Conservation (phyloP, 2,888 invertebrate genomes). For the Thymelicus acteon region DNA sequence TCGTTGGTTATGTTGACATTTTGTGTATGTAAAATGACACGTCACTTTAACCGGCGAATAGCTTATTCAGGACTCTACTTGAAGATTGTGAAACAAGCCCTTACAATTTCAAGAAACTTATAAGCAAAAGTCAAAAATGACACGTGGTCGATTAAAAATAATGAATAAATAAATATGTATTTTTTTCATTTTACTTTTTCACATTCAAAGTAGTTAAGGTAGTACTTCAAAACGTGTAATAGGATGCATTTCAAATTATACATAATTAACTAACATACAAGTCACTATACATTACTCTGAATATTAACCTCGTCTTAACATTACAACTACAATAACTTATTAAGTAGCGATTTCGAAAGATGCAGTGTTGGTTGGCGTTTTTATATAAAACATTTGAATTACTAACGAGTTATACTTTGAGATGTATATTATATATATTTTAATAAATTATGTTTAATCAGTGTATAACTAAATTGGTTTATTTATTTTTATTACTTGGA, state of each 20-base stretch:
- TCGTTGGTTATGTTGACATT: no score
- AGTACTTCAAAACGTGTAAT: neutral
- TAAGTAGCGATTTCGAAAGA: constrained; percentile 11
- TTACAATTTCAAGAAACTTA: no score
- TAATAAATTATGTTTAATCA: neutral
- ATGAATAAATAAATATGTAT: no score
- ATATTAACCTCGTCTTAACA: constrained; percentile 3
- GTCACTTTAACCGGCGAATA: no score
- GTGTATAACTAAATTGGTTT: no score
- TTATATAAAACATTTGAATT: constrained; percentile 12
- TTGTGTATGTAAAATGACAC: no score
- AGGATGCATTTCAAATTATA: constrained; percentile 12
- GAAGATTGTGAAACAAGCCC: no score
- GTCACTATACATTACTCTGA: constrained; percentile 8
- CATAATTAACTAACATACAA: neutral
- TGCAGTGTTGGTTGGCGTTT: constrained; percentile 14
- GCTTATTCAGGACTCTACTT: no score
- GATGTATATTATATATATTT: neutral
- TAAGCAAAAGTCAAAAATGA: no score
- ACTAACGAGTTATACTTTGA: neutral
- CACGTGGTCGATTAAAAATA: no score
- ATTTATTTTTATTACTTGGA: no score
- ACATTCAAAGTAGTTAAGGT: neutral
- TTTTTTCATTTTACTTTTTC: no score
- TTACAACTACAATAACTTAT: constrained; percentile 14